Base-by-base conservation (phyloP, 2,888 invertebrate genomes). In the Epistrophe eligans region DNA sequence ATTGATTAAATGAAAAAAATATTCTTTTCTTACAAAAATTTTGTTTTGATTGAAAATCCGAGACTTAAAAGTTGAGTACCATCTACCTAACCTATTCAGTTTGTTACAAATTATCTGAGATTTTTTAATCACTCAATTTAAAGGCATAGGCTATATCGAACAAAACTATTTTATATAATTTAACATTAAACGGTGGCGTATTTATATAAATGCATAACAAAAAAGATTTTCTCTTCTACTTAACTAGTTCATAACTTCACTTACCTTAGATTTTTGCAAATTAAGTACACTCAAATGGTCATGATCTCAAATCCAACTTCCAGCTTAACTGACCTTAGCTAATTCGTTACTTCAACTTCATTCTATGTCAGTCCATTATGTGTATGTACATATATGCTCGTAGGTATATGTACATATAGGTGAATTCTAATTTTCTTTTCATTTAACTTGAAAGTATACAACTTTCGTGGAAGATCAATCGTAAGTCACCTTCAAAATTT, bases 261-360 rank as follows among this genome's bases (percentile, higher is more conserved):
- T 67, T 35, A 48, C 19, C 40, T 55, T 19, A 70, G 24, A 40
- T 40, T 38, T 70, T 67, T 19, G 24, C 5, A 70, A 5, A 77
- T 77, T 70, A 73, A 81, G 62, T 76, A 77, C 60, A 73, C 45
- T 45, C 52, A 58, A 64, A 55, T 52, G 55, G 62, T 57, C 35
- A 64, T 66, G 76, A 64, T 58, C 72, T 60, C 19, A 73, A 77
- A 72, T 81, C 40, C 13, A 40, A 40, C 62, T 66, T 60, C 17
- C 58, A 72, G 45, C 85, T 48, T n/a, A 11, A 38, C 60, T 85
- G 85, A 85, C 82, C 85, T 81, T 48, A 62, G 77, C 62, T 73
- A 72, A 77, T 80, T 67, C 70, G 38, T 15, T 15, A 35, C 35
- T 24, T 38, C 67, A 67, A 24, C 72, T 64, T 58, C 50, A 58